Base-by-base conservation (phyloP, 2,888 invertebrate genomes). In the Epinotia demarniana region DNA sequence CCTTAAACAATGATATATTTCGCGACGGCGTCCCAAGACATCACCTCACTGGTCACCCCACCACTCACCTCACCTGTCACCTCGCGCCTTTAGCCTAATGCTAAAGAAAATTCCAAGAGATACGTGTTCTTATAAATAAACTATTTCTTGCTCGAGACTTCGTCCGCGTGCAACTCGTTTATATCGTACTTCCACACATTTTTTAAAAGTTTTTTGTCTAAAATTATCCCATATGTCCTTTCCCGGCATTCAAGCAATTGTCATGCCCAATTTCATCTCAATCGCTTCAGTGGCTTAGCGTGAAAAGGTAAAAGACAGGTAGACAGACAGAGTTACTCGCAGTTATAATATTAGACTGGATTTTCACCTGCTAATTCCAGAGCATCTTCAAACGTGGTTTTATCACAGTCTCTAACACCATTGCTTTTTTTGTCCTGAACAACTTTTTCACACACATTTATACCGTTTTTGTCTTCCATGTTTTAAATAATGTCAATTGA, bases 281-380 rank as follows among this genome's bases (percentile, higher is more conserved):
- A 33, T 33, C 33, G 33, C 6, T 33, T 33, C 33, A 33, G 33
- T 58, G 58, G 19, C 23, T 19, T 58, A 19, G 19, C 19, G 58
- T 19, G 23, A n/a, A 18, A 55, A n/a, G 8, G 16, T n/a, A 12
- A 1, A 6, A 4, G 33, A 61, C 12, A 60, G 23, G 39, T 13
- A 39, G 33, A 61, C 13, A 3, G 9, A 61, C 11, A 61, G 2
- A 61, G 2, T 55, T 8, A n/a, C 18, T 23, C 19, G 19, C 58
- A 23, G 13, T 19, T 23, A 27, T 6, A 13, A 60, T 16, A 60
- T 60, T 60, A 27, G 6, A 33, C 3, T 55, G 9, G 27, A 53
- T 33, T 33, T 68, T 62, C 57, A 73, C 73, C 62, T 55, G 62
- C 68, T 27, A 73, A 62, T 55, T 73, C 43, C 19, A 73, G 23